Evolutionary conservation across 2,888 invertebrate genomes (phyloP).

Genomic region (Strigamia crassipes): DNA sequence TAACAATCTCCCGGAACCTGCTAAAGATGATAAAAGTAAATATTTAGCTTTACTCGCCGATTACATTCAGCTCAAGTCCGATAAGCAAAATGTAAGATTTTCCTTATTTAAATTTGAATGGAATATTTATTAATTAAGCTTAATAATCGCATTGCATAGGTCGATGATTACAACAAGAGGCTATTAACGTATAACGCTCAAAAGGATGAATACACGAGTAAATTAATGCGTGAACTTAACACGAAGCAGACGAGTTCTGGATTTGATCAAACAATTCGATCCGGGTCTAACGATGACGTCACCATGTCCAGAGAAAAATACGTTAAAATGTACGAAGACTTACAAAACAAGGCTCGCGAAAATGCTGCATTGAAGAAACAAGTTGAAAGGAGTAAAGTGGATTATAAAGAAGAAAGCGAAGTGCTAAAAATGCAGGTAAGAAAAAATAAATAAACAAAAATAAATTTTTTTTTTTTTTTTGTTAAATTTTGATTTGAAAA

Average conservation of each 20-base stretch:
- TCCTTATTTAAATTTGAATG: neutral
- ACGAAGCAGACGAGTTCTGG: neutral
- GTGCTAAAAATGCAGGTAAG: slow-evolving; percentile 17
- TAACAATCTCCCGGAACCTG: neutral
- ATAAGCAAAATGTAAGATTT: neutral
- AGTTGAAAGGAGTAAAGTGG: neutral
- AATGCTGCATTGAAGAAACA: neutral
- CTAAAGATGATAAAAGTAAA: neutral
- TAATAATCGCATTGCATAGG: neutral
- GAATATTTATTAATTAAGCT: neutral
- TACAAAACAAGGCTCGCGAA: neutral
- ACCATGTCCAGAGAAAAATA: neutral
- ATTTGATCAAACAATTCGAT: neutral
- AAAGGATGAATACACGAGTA: neutral
- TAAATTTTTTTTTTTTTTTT: neutral
- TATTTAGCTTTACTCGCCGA: neutral
- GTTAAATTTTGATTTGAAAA: neutral
- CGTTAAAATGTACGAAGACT: neutral
- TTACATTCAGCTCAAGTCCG: neutral
- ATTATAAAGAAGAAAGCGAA: neutral
- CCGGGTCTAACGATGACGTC: neutral
- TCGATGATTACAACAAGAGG: neutral
- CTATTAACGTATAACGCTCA: neutral
- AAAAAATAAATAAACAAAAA: neutral
- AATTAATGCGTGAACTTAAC: neutral